A percentile compares a stretch with the other conserved stretches of the same genome.
Evolutionary conservation across 2,888 invertebrate species (phyloP).

Genomic region (Ennomos quercinarius): DNA sequence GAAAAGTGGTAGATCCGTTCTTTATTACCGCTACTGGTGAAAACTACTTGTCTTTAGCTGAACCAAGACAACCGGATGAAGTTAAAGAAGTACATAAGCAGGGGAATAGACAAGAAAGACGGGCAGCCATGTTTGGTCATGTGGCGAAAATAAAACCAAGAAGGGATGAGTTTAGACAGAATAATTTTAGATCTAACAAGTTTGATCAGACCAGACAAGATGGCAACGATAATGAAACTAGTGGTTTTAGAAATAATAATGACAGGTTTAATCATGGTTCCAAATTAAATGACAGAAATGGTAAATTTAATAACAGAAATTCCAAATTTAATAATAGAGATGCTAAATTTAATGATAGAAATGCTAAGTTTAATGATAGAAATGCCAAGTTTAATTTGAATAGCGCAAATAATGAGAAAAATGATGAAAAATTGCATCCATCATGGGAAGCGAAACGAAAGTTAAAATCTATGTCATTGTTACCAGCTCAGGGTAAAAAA

Average conservation of each 20-base stretch:
- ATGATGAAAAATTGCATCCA: conserved; percentile 78
- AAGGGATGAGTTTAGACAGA: conserved; percentile 50
- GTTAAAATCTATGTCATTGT: conserved; percentile 58
- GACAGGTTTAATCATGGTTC: conserved; percentile 27
- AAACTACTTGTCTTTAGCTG: conserved; percentile 76
- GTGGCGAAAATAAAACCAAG: conserved; percentile 65
- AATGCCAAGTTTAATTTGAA: conserved; percentile 27
- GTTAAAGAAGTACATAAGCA: conserved; percentile 72
- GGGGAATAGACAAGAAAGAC: conserved; percentile 74
- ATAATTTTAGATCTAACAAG: conserved; percentile 44
- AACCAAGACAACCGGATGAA: conserved; percentile 76
- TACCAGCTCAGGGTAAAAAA: conserved; percentile 80
- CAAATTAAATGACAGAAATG: conserved; percentile 36
- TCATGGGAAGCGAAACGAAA: conserved; percentile 84
- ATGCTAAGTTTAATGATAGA: conserved; percentile 35
- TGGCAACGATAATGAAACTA: conserved; percentile 34
- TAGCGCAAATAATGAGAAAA: conserved; percentile 41
- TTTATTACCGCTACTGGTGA: conserved; percentile 76
- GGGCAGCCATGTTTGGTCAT: conserved; percentile 79
- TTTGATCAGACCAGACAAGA: conserved; percentile 35
- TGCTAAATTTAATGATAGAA: conserved; percentile 30
- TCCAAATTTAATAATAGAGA: conserved; percentile 30
- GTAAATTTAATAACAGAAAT: conserved; percentile 28
- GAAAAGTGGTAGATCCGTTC: conserved; percentile 77
- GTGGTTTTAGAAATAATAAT: conserved; percentile 24